Conservation (phyloP, 2,797 vertebrate genomes). For the Alauda arvensis region DNA sequence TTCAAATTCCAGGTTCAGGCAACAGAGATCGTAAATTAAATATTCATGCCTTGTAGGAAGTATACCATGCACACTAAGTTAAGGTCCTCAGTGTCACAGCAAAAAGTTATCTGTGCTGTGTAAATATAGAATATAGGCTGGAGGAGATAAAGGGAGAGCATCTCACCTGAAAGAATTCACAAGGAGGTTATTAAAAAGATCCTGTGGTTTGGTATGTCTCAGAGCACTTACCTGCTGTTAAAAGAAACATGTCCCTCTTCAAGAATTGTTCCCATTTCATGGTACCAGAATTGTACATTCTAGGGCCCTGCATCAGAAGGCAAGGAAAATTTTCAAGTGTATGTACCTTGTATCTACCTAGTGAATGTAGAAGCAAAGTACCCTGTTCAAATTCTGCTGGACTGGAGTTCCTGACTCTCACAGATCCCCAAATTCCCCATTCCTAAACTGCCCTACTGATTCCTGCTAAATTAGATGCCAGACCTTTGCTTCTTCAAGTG, state of each 20-base stretch:
- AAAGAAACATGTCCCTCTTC: not conserved
- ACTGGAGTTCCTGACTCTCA: not conserved
- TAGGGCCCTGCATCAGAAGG: not conserved
- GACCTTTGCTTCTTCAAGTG: not conserved
- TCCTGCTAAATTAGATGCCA: not conserved
- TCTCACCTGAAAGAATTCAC: not conserved
- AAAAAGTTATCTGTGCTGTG: not conserved
- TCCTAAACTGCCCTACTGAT: not conserved
- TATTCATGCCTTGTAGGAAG: not conserved
- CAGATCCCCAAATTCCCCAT: not conserved
- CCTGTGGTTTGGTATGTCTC: not conserved
- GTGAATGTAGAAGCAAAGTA: not conserved
- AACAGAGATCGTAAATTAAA: not conserved
- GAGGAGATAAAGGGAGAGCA: not conserved
- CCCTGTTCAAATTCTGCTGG: not conserved
- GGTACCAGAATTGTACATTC: not conserved
- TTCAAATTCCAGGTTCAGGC: not conserved
- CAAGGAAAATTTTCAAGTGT: not conserved
- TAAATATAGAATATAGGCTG: not conserved
- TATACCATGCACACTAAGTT: rapidly evolving
- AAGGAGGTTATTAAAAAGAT: not conserved
- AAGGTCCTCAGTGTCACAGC: not conserved
- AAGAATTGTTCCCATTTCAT: not conserved
- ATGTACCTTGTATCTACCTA: not conserved
- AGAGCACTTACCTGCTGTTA: not conserved